Base-by-base conservation (phyloP, 1,140 invertebrate species). In the Portunus trituberculatus region DNA sequence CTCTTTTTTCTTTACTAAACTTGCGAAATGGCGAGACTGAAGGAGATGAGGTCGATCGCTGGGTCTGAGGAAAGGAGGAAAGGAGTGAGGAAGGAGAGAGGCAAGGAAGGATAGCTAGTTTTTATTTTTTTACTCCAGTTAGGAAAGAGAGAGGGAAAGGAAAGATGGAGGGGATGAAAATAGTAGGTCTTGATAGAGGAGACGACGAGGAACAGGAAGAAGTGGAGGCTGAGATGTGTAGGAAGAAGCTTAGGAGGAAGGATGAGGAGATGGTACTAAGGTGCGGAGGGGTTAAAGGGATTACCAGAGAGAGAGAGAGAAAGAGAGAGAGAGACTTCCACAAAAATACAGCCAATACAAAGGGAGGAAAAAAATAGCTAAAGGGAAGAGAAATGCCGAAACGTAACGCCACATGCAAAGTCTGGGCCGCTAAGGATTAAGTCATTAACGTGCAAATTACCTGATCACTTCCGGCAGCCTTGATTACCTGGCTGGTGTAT, bases 361-460 rank as follows among this genome's bases (percentile, higher is more conserved):
- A n/a, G 20, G 67, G 6, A 76, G n/a, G 6, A 76, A 8, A 76
- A n/a, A 76, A n/a, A n/a, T n/a, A 25, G n/a, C 0, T 7, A 25
- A 76, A 76, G 67, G 6, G n/a, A 76, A 76, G 67, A 76, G 12
- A n/a, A 76, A 76, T 7, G 25, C 20, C 20, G 67, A 76, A 2
- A n/a, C 67, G 20, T n/a, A 76, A 25, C 52, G 52, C 52, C 52
- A 59, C 52, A 59, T 20, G 52, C 52, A 59, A 39, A 39, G 52
- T 59, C 52, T 59, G 52, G 52, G 10, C 52, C 52, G 52, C 67
- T 76, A n/a, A n/a, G 67, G 67, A 76, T 76, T 76, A 76, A n/a
- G 67, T 76, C 67, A 25, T 76, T 76, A 76, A 76, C 67, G 67
- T 76, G 67, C 67, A 76, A 76, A 76, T 76, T n/a, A 76, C 67